These are phyloP conservation scores for Lates japonicus DNA, from an alignment of 2,797 vertebrate genomes.

Conservation along the genomic window DNA sequence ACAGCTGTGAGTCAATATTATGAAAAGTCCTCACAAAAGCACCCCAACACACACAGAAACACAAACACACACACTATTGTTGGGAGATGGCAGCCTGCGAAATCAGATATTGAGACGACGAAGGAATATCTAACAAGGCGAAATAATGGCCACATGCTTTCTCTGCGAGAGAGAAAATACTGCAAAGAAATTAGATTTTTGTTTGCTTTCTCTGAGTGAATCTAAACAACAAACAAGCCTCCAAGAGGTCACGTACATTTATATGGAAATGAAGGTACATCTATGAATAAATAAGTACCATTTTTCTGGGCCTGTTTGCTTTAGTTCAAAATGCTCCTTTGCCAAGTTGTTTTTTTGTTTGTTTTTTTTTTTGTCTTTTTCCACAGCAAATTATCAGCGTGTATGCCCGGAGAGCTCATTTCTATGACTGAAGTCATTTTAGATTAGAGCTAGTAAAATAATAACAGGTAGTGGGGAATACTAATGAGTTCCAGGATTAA, in stretches of 20 bases:
- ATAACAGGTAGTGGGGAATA: constrained; percentile 65
- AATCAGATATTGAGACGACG: constrained; percentile 58
- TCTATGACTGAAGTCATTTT: constrained; percentile 60
- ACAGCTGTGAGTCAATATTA: constrained; percentile 64
- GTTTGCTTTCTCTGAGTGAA: constrained; percentile 61
- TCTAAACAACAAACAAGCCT: constrained; percentile 64
- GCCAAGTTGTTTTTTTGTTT: constrained; percentile 43
- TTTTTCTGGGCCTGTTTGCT: constrained; percentile 58
- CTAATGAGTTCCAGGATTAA: constrained; percentile 55
- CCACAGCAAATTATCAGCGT: constrained; percentile 54
- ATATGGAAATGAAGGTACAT: constrained; percentile 76
- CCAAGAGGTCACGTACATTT: constrained; percentile 69
- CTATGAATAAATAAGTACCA: constrained; percentile 70
- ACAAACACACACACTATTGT: constrained; percentile 6
- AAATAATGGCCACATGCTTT: constrained; percentile 31
- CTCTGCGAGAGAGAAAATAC: constrained; percentile 20
- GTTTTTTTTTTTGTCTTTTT: too few relatives aligned
- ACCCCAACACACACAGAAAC: constrained; percentile 8
- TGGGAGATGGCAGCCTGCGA: constrained; percentile 34
- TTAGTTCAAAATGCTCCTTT: constrained; percentile 56
- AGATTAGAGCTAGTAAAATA: constrained; percentile 69
- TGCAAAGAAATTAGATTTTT: constrained; percentile 64
- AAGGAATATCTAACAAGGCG: constrained; percentile 50
- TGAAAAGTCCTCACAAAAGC: constrained; percentile 30
- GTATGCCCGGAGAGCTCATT: constrained; percentile 51